Conservation (phyloP, 2,113 vertebrate species). For the Alosa alosa region DNA sequence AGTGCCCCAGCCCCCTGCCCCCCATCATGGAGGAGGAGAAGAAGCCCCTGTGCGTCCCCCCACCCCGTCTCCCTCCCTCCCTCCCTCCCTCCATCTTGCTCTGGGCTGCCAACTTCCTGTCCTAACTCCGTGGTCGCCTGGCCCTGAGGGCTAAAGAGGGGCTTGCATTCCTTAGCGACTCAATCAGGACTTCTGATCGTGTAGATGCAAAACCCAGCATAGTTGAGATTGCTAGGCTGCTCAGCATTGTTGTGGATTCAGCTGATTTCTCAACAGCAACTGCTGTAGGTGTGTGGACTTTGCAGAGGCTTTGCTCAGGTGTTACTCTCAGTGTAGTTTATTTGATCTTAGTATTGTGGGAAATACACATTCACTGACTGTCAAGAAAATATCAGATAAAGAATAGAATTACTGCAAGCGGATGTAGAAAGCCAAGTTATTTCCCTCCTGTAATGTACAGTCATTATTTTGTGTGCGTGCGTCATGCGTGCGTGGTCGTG, state of each 20-base stretch:
- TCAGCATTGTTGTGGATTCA: not conserved
- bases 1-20: slow-evolving; percentile 55
- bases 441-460: too few species aligned
- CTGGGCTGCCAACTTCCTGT: not conserved
- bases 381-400: too few species aligned
- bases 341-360: not conserved
- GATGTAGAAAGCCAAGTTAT: too few species aligned
- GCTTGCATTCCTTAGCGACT: not conserved
- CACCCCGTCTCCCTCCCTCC: not conserved
- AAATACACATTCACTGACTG: too few species aligned
- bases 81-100: not conserved
- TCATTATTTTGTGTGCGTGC: too few species aligned
- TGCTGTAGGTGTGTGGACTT: not conserved
- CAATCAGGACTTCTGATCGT: not conserved
- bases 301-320: not conserved
- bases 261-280: not conserved
- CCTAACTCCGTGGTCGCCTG: not conserved
- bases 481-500: too few species aligned
- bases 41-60: slow-evolving; percentile 63
- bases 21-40: slow-evolving; percentile 60
- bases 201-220: not conserved
- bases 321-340: not conserved
- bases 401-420: too few species aligned
- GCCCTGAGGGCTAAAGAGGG: not conserved
- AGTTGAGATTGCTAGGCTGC: not conserved